Evolutionary conservation across 2,797 vertebrate species (phyloP).

Genomic region (Rousettus madagascariensis): DNA sequence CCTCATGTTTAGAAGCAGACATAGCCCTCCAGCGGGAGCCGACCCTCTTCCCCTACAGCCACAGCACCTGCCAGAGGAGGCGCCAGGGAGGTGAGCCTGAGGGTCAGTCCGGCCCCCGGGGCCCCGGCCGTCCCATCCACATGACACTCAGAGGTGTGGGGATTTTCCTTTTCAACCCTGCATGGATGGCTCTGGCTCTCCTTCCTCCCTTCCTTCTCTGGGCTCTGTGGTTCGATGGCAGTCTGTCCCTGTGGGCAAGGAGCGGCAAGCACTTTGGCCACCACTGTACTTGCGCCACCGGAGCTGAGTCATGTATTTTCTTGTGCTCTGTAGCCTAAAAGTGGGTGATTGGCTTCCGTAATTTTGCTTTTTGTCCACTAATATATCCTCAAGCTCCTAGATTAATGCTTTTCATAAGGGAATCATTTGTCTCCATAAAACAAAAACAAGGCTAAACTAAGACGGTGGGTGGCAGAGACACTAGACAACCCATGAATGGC

Average conservation of each 20-base stretch:
- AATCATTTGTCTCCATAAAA: background rate
- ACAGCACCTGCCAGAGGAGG: conserved; percentile 67
- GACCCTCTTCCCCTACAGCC: conserved; percentile 47
- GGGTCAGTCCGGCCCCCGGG: background rate
- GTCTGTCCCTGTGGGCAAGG: background rate
- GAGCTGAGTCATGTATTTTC: background rate
- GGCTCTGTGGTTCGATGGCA: background rate
- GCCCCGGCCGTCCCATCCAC: background rate
- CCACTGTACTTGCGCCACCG: background rate
- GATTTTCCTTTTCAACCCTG: background rate
- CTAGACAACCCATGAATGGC: background rate
- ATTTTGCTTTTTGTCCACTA: background rate
- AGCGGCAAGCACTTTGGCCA: background rate
- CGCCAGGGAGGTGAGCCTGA: conserved; percentile 70
- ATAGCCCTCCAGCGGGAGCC: conserved; percentile 38
- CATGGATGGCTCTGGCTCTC: background rate
- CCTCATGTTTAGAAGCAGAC: conserved; percentile 71
- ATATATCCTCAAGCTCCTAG: background rate
- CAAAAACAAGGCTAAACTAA: background rate
- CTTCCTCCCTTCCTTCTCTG: background rate
- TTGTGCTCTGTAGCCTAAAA: background rate
- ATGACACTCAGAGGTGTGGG: background rate
- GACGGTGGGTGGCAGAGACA: background rate
- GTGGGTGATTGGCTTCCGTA: background rate
- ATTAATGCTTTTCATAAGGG: background rate